phyloP scores from a whole-genome alignment of 2,797 vertebrate genomes.

The Melanotaenia pygmaea region DNA sequence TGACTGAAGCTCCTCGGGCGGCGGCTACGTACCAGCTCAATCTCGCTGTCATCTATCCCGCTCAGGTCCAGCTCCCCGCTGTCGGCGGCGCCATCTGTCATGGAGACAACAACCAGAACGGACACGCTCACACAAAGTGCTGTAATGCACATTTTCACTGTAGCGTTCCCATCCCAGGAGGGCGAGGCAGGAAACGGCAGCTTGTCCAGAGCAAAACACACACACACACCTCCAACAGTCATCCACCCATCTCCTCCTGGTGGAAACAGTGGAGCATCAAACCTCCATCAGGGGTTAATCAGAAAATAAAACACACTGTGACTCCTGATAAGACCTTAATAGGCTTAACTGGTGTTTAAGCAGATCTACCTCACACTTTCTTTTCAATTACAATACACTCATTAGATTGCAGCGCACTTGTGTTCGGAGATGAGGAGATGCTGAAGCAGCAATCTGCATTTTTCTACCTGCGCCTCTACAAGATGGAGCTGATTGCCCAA shows the following conservation, averaged over 20 bases:
- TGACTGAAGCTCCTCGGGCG: background rate
- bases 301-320: constrained; percentile 41
- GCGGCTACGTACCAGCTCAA: constrained; percentile 87
- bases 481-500: constrained; percentile 1
- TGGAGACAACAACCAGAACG: constrained; percentile 42
- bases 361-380: constrained; percentile 46
- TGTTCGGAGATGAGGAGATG: constrained; percentile 28
- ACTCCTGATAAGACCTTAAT: constrained; percentile 61
- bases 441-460: constrained; percentile 48
- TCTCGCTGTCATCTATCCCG: constrained; percentile 94
- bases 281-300: constrained; percentile 46
- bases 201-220: background rate
- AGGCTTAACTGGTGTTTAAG: constrained; percentile 54
- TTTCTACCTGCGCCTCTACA: background rate
- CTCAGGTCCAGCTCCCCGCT: constrained; percentile 94
- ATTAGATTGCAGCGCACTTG: constrained; percentile 40
- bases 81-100: constrained; percentile 83
- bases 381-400: constrained; percentile 59
- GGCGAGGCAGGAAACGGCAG: constrained; percentile 32
- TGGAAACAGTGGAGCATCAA: constrained; percentile 15
- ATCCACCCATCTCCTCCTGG: background rate
- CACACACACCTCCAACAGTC: background rate
- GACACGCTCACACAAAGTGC: constrained; percentile 45
- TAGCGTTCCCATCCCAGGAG: constrained; percentile 23
- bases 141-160: constrained; percentile 38